Evolutionary conservation across 2,113 vertebrate species (phyloP).

Genomic region (Solenodon paradoxus): DNA sequence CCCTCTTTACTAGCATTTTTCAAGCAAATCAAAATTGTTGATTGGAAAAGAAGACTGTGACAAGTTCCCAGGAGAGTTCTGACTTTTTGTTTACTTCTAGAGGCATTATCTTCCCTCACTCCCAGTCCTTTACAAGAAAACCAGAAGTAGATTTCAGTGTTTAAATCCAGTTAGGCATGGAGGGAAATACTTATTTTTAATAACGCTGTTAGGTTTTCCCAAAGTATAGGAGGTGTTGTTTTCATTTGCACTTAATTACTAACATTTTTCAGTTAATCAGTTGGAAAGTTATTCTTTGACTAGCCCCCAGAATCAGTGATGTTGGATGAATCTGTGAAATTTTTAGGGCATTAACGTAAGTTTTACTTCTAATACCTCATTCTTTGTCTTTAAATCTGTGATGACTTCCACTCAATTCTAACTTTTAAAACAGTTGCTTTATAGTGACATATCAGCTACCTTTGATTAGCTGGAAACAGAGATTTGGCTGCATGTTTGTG

Average conservation of each 20-base stretch:
- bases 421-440: slow-evolving; percentile 29
- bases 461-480: slow-evolving; percentile 36
- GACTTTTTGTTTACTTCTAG: slow-evolving; percentile 41
- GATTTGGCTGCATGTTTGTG: slow-evolving; percentile 28
- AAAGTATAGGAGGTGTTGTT: slow-evolving; percentile 31
- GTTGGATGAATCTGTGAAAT: background rate
- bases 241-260: slow-evolving; percentile 46
- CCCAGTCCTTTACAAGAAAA: background rate
- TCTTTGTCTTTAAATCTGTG: background rate
- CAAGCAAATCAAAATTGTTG: slow-evolving; percentile 40
- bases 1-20: background rate
- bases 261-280: slow-evolving; percentile 57
- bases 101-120: background rate
- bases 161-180: slow-evolving; percentile 20
- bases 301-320: background rate
- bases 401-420: background rate
- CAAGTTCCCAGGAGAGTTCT: slow-evolving; percentile 29
- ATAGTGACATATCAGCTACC: background rate
- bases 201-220: slow-evolving; percentile 50
- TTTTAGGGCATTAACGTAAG: background rate
- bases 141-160: slow-evolving; percentile 13
- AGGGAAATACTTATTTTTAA: slow-evolving; percentile 63
- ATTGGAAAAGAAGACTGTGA: slow-evolving; percentile 47
- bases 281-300: slow-evolving; percentile 34
- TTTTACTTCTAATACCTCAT: background rate